Evolutionary conservation across 2,888 invertebrate genomes (phyloP), one percentile per base, ranked within the genome.

Genomic region (Thelaira solivaga): DNA sequence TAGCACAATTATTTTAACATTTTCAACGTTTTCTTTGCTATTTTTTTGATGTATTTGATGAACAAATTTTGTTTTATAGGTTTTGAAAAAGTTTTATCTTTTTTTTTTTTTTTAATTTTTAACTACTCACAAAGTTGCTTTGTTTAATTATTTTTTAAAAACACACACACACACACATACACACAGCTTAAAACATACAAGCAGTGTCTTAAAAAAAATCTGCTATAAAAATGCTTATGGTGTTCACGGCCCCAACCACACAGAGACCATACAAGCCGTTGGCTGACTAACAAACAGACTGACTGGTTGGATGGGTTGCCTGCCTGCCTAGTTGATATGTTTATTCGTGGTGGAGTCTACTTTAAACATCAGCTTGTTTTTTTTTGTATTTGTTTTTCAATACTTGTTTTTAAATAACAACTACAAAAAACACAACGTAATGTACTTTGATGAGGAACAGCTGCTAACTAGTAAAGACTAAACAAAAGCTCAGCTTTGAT

Each of bases 401-500:
- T 62, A 72, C 62, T 55, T 39, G 72, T 64, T 72, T 62, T 62
- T 53, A n/a, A 20, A n/a, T n/a, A 34, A 29, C 59, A 74, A 45
- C 53, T 34, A 47, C 34, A 51, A 39, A 55, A 11, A 39, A 18
- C 34, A 49, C 39, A 34, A 18, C 57, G 34, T 43, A 10, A 59
- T 39, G 61, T 68, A 62, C 34, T 43, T 67, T 47, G 74, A 75
- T 78, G 78, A 75, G 74, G 78, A 76, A 76, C 77, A 77, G 80
- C 71, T 79, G 79, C 61, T 76, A 43, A 53, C 61, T 57, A 45
- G 34, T 64, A 62, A 26, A 78, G 69, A 65, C 78, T 71, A 65
- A 74, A 78, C 69, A 78, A 78, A 78, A 74, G 74, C 74, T 65
- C 13, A 74, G 78, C 74, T 74, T 78, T 74, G 47, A 65, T 69